A percentile compares a stretch with the other conserved stretches of the same genome.
phyloP scores from a whole-genome alignment of 2,888 invertebrate genomes.

The Lasioglossum pauxillum region DNA sequence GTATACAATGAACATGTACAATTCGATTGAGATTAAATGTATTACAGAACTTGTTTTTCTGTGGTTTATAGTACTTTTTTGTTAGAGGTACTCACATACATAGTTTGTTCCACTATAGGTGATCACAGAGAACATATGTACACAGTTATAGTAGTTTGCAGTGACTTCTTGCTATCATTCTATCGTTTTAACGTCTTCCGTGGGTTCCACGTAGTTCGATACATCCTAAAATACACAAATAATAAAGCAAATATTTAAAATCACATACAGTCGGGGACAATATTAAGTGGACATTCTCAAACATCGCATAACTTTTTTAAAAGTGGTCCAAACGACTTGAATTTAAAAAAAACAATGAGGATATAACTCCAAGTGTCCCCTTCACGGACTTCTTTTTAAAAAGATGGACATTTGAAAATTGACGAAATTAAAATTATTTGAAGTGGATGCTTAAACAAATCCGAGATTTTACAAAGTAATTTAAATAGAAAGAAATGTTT shows the following conservation, averaged over 20 bases:
- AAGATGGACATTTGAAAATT: too few relatives aligned
- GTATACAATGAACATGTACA: conserved; percentile 33
- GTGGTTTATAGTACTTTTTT: conserved; percentile 41
- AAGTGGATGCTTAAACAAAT: too few relatives aligned
- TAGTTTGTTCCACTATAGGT: conserved; percentile 44
- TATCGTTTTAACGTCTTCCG: conserved; percentile 47
- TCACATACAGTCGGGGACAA: neutral
- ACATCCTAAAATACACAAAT: conserved; percentile 69
- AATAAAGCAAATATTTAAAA: neutral
- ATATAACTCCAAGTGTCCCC: too few relatives aligned
- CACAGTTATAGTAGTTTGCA: conserved; percentile 41
- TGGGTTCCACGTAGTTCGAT: conserved; percentile 68
- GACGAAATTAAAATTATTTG: too few relatives aligned
- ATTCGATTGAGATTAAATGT: conserved; percentile 55
- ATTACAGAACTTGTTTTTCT: conserved; percentile 38
- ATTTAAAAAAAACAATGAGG: too few relatives aligned
- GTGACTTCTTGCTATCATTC: conserved; percentile 49
- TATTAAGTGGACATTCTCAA: too few relatives aligned
- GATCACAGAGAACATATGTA: conserved; percentile 61
- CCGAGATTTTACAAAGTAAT: too few relatives aligned
- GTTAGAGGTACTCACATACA: conserved; percentile 59
- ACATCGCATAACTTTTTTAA: too few relatives aligned
- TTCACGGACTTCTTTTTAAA: too few relatives aligned
- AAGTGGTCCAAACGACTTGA: too few relatives aligned
- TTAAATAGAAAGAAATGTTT: too few relatives aligned